Evolutionary conservation across 2,888 invertebrate species (phyloP), one percentile per base, ranked within the genome.

Genomic region (Dryobotodes eremita): DNA sequence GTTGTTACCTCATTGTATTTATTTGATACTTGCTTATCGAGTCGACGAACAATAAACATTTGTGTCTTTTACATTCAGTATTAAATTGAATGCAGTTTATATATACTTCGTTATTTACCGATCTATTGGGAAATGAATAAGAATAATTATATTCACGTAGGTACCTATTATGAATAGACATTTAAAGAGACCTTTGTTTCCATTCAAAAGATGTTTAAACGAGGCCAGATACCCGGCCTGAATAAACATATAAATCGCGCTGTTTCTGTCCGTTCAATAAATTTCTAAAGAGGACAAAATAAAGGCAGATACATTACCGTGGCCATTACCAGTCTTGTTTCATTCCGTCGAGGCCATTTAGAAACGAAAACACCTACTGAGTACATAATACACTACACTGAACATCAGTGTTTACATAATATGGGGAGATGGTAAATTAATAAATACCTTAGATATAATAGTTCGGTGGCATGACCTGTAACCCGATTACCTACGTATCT

Each of bases 181-280:
- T 82, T 81, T 79, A 76, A n/a, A 79, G 80, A 83, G 81, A 77
- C 86, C 86, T 89, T 91, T 91, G 90, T 91, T 91, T 91, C 89
- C 85, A 88, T 91, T 91, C 86, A 90, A 90, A 90, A 85, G 88
- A 89, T 86, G 88, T 90, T 91, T 86, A 88, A 90, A 91, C 87
- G 87, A 87, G 85, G 86, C 85, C 87, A 90, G 89, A 80, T 71
- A 83, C 79, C 75, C 79, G 69, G 79, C 75, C 80, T 91, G 91
- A 92, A 92, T 93, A 92, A 90, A 91, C 90, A 89, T 88, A 93
- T 93, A 93, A 93, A 95, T 93, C 90, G 91, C 64, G 90, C 79
- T 77, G 88, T 87, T 91, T 87, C 89, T 90, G 88, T 86, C 84
- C 87, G 89, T 91, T 92, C 91, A 91, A 93, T 94, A 92, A 83